These are phyloP conservation scores for Anthonomus grandis DNA, from an alignment of 1,140 invertebrate genomes.

Conservation along the genomic window DNA sequence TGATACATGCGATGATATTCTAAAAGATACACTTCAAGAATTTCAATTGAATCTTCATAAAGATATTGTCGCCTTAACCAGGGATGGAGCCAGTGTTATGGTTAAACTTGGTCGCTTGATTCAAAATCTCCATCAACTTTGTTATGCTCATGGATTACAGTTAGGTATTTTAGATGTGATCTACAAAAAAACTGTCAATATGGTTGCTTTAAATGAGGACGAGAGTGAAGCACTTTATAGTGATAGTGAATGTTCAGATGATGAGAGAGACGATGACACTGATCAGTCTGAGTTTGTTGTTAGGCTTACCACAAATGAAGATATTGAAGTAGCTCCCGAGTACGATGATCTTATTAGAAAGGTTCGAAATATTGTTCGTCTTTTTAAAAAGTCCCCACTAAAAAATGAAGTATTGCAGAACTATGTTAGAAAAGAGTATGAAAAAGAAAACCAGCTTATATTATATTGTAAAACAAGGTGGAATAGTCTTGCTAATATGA, in stretches of 20 bases:
- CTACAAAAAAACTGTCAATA: slow-evolving; percentile 8
- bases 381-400: too few relatives aligned
- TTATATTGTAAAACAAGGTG: background rate
- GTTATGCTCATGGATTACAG: slow-evolving; percentile 16
- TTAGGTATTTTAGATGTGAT: slow-evolving; percentile 14
- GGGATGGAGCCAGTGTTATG: slow-evolving; percentile 22
- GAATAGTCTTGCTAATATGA: background rate
- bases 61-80: background rate
- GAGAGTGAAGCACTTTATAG: too few relatives aligned
- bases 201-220: background rate
- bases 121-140: slow-evolving; percentile 9
- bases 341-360: background rate
- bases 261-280: too few relatives aligned
- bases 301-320: background rate
- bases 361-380: too few relatives aligned
- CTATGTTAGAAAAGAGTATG: background rate
- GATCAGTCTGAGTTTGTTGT: too few relatives aligned
- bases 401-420: background rate
- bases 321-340: background rate
- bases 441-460: background rate
- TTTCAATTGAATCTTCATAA: background rate
- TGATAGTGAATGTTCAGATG: background rate
- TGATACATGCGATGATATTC: too few relatives aligned
- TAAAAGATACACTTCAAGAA: background rate
- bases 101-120: slow-evolving; percentile 10